Percentiles rank a stretch among this genome's conserved stretches.
These are phyloP conservation scores for human DNA, from an alignment of 2,113 vertebrate genomes.

Conservation along the genomic window DNA sequence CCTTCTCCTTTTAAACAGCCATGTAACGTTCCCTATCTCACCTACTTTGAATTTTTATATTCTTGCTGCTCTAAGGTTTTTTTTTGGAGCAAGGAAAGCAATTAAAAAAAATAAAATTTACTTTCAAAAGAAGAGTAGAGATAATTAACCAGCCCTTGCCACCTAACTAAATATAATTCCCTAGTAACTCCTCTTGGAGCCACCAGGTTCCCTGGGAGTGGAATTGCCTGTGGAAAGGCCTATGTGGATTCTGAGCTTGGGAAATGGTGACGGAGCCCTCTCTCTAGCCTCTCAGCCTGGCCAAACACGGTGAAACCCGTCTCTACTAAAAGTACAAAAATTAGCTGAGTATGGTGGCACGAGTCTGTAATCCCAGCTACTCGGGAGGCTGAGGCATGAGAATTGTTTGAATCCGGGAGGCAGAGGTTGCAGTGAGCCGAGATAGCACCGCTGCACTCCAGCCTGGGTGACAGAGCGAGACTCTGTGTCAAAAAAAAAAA, in stretches of 20 bases:
- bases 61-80: neutral
- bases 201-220: conserved; percentile 58
- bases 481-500: too few relatives aligned
- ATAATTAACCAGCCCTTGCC: neutral
- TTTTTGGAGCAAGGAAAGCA: neutral
- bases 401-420: too few relatives aligned
- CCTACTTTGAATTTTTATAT: neutral
- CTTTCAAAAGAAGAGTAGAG: neutral
- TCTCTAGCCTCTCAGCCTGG: neutral
- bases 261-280: neutral
- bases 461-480: too few relatives aligned
- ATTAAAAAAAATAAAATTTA: neutral
- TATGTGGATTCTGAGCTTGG: neutral
- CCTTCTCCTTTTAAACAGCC: neutral
- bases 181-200: conserved; percentile 48
- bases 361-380: too few relatives aligned
- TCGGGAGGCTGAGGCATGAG: too few relatives aligned
- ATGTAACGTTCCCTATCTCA: neutral
- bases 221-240: conserved; percentile 64
- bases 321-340: too few relatives aligned
- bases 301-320: too few relatives aligned
- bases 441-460: too few relatives aligned
- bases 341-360: too few relatives aligned
- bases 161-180: neutral
- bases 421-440: too few relatives aligned